A percentile compares a stretch with the other conserved stretches of the same genome.
Conservation (phyloP, 2,888 invertebrate species). For the Apomyelois bistriatella region DNA sequence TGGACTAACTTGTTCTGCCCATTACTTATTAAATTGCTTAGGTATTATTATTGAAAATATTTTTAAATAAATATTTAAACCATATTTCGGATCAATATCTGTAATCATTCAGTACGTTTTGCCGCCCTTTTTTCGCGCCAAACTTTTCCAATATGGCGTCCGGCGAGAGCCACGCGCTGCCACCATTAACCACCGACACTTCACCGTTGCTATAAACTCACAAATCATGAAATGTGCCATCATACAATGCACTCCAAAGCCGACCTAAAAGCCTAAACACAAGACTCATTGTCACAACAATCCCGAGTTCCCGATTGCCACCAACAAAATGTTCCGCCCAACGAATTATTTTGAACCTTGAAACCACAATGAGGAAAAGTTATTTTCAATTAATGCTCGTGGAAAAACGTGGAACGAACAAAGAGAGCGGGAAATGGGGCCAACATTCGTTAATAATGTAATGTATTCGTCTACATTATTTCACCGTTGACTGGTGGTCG, state of each 20-base stretch:
- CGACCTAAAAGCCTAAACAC: slow-evolving; percentile 34
- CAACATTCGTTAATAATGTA: slow-evolving; percentile 80
- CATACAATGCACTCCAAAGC: slow-evolving; percentile 41
- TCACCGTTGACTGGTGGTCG: slow-evolving; percentile 54
- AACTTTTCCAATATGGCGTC: slow-evolving; percentile 79
- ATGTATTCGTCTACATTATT: slow-evolving; percentile 76
- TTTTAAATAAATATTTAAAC: not conserved
- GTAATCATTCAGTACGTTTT: slow-evolving; percentile 38
- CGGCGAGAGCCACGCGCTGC: slow-evolving; percentile 71
- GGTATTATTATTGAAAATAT: too few relatives aligned
- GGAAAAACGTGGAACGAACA: slow-evolving; percentile 73
- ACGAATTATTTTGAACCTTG: slow-evolving; percentile 73
- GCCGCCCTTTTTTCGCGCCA: slow-evolving; percentile 68
- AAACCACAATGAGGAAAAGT: slow-evolving; percentile 56
- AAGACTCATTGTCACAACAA: slow-evolving; percentile 46
- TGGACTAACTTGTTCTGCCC: too few relatives aligned
- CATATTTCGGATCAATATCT: slow-evolving; percentile 1
- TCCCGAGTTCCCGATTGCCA: slow-evolving; percentile 42
- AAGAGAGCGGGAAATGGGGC: slow-evolving; percentile 78
- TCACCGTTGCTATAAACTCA: slow-evolving; percentile 80
- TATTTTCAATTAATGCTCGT: slow-evolving; percentile 62
- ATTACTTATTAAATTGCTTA: too few relatives aligned
- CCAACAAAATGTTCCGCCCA: slow-evolving; percentile 54
- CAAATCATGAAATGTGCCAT: slow-evolving; percentile 78
- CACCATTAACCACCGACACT: slow-evolving; percentile 79